Evolutionary conservation across 1,140 invertebrate genomes (phyloP), one percentile per base, ranked within the genome.

Genomic region (Rhyacophila brunnea): DNA sequence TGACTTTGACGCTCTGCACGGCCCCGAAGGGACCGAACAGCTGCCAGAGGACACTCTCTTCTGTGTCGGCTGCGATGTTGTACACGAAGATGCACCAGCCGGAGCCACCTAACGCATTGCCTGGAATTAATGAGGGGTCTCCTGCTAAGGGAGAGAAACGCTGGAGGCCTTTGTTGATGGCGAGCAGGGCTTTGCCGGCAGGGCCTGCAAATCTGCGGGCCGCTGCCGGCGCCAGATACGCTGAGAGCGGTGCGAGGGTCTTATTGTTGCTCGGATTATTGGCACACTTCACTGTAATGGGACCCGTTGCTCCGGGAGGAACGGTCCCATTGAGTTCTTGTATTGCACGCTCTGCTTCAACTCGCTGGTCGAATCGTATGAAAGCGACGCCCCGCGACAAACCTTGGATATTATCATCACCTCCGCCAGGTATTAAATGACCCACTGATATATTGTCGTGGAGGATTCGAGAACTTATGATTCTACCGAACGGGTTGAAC

Each of bases 51-150:
- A 92, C 85, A 70, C 89, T 92, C 72, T 95, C 93, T 73, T 95
- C 92, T 2, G 91, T 93, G 69, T 95, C 93, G 23, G 92, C 90
- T 43, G 90, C 90, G 67, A 95, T 81, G 74, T 95, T 95, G 79
- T 93, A 94, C n/a, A 95, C 91, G 75, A 95, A 95, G 71, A 95
- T 91, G 73, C 91, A 94, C 89, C 90, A 94, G 46, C 89, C 89
- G 40, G 88, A 88, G 58, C 88, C 86, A 47, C 85, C 85, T 71
- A 87, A 82, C 34, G 85, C 84, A 69, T 87, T 88, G 57, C 87
- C 87, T 60, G 89, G 88, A 67, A 91, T 83, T 65, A 92, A 82
- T 10, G 88, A 86, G 62, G 85, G 86, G 69, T 87, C 86, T 64
- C 89, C 88, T 62, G 89, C 88, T 67, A 92, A 73, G 36, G 91